Percentiles rank a stretch among this genome's conserved stretches.
Conservation (phyloP, 2,113 vertebrate genomes). For the Cryptoleucopteryx plumbea region DNA sequence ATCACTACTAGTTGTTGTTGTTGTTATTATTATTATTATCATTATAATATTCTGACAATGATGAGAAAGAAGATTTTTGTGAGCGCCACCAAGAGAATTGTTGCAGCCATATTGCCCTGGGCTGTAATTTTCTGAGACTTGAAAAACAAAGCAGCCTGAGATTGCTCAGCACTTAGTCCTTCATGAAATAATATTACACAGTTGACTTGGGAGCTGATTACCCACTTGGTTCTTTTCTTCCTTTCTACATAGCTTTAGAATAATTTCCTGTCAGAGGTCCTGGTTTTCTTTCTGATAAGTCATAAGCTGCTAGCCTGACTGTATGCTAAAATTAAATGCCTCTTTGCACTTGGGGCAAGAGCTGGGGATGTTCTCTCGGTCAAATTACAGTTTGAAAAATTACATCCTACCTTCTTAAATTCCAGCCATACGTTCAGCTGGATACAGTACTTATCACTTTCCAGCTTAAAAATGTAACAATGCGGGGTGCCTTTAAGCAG, state of each 20-base stretch:
- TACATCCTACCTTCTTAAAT: slow-evolving; percentile 19
- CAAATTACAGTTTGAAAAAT: slow-evolving; percentile 42
- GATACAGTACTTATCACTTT: neutral
- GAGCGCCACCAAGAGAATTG: neutral
- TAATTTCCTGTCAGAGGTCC: slow-evolving; percentile 27
- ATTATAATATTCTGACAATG: neutral
- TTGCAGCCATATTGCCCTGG: neutral
- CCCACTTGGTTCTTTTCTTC: slow-evolving; percentile 6
- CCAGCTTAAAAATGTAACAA: slow-evolving; percentile 10
- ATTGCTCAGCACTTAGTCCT: neutral
- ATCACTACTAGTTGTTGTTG: neutral
- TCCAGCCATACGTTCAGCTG: neutral
- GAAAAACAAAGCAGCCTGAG: neutral
- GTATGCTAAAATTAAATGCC: slow-evolving; percentile 11
- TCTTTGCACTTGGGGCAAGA: slow-evolving; percentile 7
- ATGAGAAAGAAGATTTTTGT: neutral
- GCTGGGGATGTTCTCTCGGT: neutral
- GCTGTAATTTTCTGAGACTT: neutral
- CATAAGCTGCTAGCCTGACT: neutral
- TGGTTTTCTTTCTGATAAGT: slow-evolving; percentile 27
- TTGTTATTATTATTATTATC: neutral
- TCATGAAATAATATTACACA: neutral
- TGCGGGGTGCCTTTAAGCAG: neutral
- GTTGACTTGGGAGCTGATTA: slow-evolving; percentile 9
- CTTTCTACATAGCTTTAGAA: neutral